Evolutionary conservation across 2,113 vertebrate species (phyloP), one percentile per base, ranked within the genome.

Genomic region (Ivindomyrus marchei): DNA sequence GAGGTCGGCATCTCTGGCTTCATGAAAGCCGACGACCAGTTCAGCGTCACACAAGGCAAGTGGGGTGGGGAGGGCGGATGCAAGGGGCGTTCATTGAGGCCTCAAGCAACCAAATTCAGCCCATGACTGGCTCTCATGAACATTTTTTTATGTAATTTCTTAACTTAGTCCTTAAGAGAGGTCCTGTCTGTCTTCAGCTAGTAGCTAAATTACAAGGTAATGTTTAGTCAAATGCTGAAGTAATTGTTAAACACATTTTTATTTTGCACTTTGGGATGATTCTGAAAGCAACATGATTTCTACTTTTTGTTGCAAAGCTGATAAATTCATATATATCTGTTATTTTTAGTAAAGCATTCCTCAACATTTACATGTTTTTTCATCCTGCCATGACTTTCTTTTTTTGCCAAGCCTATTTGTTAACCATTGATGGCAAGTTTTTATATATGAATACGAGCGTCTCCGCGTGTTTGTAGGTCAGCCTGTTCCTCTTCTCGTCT

Each of bases 1-100:
- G 97, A 97, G 94, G 95, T 92, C 15, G 98, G 98, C 89, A 95
- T 99, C 88, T 84, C 96, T 10, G 96, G 96, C 83, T 94, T 92
- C 88, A 91, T 97, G 90, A 99, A 97, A 96, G 90, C 96, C 80
- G 97, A 97, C 92, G 92, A 93, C 88, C 95, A 97, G 58, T 94
- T 95, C 90, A 96, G 96, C 93, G 94, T 93, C 52, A 88, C 93
- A 21, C 91, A 94, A 94, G 96, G 96, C 96, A 93, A 90, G 90
- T 42, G 24, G 52, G 56, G 17, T 74, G 70, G 17, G 1, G 17
- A 6, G 4, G 52, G 17, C 19, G 5, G 19, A 56, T 56, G 52
- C 52, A 19, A 62, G 4, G 5, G 7, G 19, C 19, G 1, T 39
- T 84, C 6, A 36, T 3, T 74, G 31, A 74, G 70, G 31, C 70